Conservation (phyloP, 2,797 vertebrate species). For the Oreochromis mossambicus region DNA sequence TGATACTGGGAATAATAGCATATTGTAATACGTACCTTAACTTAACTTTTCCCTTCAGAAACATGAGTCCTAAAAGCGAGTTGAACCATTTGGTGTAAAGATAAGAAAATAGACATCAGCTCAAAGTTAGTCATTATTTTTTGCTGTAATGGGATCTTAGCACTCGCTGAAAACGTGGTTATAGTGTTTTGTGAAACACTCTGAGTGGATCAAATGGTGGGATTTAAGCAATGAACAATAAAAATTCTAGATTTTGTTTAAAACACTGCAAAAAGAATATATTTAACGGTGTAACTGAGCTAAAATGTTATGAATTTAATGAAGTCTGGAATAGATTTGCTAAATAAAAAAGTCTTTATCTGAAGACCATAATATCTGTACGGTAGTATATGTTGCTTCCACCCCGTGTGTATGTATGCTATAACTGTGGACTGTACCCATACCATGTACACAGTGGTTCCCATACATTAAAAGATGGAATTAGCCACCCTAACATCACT, state of each 20-base stretch:
- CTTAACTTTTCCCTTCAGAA: neutral
- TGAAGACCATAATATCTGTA: neutral
- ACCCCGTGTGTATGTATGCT: neutral
- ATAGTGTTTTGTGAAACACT: neutral
- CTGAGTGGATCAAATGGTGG: rapidly evolving
- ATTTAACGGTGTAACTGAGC: neutral
- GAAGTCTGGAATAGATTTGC: neutral
- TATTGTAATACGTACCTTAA: neutral
- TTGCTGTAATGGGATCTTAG: neutral
- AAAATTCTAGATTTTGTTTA: neutral
- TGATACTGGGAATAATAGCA: neutral
- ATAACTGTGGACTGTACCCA: neutral
- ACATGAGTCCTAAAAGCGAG: neutral
- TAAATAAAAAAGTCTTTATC: neutral
- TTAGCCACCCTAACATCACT: neutral
- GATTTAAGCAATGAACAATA: neutral
- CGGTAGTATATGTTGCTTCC: neutral
- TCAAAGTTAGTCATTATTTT: neutral
- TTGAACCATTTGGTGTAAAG: neutral
- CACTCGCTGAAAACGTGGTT: rapidly evolving
- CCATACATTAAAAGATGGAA: neutral
- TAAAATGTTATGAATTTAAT: neutral
- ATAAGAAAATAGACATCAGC: neutral
- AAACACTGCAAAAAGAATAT: rapidly evolving
- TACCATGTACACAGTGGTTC: neutral